These are phyloP conservation scores for Epinephelus fuscoguttatus DNA, from an alignment of 2,113 vertebrate genomes.

Conservation along the genomic window DNA sequence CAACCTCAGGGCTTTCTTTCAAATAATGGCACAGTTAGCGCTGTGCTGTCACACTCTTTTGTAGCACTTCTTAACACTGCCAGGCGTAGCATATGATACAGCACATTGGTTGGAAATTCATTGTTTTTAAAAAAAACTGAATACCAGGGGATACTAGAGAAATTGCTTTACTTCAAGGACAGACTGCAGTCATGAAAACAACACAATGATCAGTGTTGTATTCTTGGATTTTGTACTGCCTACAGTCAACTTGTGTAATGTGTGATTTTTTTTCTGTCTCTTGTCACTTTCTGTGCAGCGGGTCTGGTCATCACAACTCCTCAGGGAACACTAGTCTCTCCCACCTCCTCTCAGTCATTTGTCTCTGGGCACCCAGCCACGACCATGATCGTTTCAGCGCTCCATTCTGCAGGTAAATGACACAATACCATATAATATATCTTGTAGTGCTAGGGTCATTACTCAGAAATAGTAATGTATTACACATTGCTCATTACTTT, in stretches of 20 bases:
- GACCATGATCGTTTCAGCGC: conserved; percentile 96
- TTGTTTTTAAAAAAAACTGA: background rate
- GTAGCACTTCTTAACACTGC: conserved; percentile 8
- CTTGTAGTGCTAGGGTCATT: no score
- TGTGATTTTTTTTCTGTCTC: background rate
- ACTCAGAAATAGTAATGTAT: no score
- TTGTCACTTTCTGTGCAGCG: conserved; percentile 79
- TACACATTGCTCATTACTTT: no score
- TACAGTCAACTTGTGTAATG: background rate
- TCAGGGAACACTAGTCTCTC: conserved; percentile 94
- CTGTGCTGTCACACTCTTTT: background rate
- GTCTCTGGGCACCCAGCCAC: conserved; percentile 90
- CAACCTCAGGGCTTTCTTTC: conserved; percentile 24
- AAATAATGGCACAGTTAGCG: background rate
- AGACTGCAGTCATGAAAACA: background rate
- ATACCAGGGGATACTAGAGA: background rate
- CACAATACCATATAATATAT: background rate
- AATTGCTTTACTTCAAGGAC: background rate
- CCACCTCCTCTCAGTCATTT: conserved; percentile 93
- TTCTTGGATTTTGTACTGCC: background rate
- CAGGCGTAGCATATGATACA: background rate
- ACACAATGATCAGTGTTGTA: background rate
- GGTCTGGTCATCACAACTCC: conserved; percentile 97
- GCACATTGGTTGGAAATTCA: background rate
- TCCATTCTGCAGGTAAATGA: conserved; percentile 82